phyloP scores from a whole-genome alignment of 37 sponge, comb jelly and placozoan species.

The Eunapius fragilis region DNA sequence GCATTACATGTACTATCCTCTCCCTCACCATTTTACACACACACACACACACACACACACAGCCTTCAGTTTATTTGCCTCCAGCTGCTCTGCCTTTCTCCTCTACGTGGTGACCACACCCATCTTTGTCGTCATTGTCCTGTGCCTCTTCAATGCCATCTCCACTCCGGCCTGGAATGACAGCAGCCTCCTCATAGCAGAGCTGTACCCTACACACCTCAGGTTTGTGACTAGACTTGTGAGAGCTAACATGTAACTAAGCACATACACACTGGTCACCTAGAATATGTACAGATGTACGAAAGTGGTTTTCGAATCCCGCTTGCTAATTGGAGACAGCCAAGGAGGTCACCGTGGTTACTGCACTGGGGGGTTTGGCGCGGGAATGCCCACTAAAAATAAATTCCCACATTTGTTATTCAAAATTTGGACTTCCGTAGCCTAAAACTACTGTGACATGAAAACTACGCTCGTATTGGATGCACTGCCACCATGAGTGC shows the following conservation, averaged over 20 bases:
- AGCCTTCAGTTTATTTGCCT: conserved; percentile 49
- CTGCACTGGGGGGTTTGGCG: too few species aligned
- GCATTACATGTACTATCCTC: too few species aligned
- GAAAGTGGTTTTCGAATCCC: not conserved
- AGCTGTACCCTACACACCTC: conserved; percentile 75
- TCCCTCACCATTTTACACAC: too few species aligned
- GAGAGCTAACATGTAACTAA: too few species aligned
- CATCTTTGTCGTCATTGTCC: conserved; percentile 44
- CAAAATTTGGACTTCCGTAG: too few species aligned
- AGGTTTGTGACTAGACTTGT: conserved; percentile 12
- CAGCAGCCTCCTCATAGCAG: conserved; percentile 45
- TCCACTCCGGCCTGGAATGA: conserved; percentile 71
- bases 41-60: too few species aligned
- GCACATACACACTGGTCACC: too few species aligned
- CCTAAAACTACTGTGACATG: too few species aligned
- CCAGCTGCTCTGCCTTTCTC: conserved; percentile 52
- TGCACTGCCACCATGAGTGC: not conserved
- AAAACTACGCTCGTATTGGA: too few species aligned
- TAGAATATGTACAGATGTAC: too few species aligned
- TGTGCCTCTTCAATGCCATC: conserved; percentile 64
- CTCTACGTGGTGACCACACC: conserved; percentile 39
- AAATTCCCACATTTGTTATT: too few species aligned
- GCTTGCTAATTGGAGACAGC: not conserved
- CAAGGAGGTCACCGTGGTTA: not conserved
- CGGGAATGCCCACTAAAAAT: too few species aligned